Conservation (phyloP, 64 coral and sea anemone species). For the Actinia tenebrosa region DNA sequence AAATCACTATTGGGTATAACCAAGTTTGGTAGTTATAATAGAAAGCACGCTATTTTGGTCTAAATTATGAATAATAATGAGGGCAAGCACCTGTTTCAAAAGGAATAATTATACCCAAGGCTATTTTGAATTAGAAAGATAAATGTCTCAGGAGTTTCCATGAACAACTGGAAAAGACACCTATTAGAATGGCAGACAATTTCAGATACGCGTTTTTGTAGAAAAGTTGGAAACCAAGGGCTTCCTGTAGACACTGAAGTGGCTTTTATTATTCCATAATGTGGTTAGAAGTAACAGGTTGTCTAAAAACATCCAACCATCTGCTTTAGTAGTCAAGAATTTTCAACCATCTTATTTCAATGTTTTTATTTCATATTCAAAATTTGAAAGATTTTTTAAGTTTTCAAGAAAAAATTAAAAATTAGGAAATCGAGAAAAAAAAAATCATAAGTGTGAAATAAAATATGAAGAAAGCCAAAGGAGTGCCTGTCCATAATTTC, state of each 20-base stretch:
- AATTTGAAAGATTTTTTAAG: not conserved
- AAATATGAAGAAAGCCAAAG: not conserved
- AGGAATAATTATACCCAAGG: conserved; percentile 18
- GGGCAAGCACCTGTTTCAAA: not conserved
- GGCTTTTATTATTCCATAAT: not conserved
- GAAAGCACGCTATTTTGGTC: not conserved
- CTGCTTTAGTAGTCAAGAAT: not conserved
- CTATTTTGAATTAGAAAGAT: not conserved
- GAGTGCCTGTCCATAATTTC: not conserved
- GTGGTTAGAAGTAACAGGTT: conserved; percentile 12
- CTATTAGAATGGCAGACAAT: not conserved
- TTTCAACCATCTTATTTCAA: not conserved
- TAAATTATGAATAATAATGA: conserved; percentile 4
- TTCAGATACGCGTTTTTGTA: not conserved
- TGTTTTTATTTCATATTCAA: not conserved
- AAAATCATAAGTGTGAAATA: not conserved
- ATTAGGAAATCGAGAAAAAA: not conserved
- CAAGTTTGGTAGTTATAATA: not conserved
- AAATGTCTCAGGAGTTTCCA: not conserved
- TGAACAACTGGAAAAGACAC: conserved; percentile 9
- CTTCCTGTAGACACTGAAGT: not conserved
- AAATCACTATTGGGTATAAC: not conserved
- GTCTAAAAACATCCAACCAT: not conserved
- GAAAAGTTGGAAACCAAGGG: not conserved
- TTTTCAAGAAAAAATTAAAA: not conserved